Evolutionary conservation across 2,113 vertebrate species (phyloP).

Genomic region (Sander vitreus): DNA sequence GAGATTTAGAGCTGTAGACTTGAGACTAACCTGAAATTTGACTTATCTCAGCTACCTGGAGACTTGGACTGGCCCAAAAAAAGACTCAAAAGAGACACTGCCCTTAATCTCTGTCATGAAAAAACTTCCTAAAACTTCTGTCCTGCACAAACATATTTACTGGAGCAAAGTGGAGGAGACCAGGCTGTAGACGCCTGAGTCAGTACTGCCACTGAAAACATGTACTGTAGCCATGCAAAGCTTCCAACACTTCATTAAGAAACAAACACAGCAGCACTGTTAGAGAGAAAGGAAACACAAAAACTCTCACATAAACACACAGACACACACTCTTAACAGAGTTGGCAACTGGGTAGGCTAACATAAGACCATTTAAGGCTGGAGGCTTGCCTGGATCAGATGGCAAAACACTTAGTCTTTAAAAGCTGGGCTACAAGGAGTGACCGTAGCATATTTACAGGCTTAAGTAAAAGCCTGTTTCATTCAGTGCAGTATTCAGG

Average conservation of each 20-base stretch:
- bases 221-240: conserved; percentile 20
- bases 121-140: not conserved
- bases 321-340: conserved; percentile 16
- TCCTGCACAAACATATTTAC: conserved; percentile 8
- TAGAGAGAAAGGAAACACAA: not conserved
- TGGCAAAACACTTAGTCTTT: conserved; percentile 61
- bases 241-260: conserved; percentile 25
- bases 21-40: not conserved
- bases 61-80: not conserved
- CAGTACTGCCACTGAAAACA: conserved; percentile 44
- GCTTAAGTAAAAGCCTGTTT: conserved; percentile 43
- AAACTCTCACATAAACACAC: conserved; percentile 15
- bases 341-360: conserved; percentile 22
- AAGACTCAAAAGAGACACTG: not conserved
- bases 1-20: not conserved
- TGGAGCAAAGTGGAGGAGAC: conserved; percentile 3
- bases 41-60: not conserved
- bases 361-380: conserved; percentile 44
- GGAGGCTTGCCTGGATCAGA: conserved; percentile 51
- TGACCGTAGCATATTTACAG: conserved; percentile 55
- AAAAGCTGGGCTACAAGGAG: conserved; percentile 31
- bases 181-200: conserved; percentile 33
- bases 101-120: not conserved
- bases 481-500: conserved; percentile 24
- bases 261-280: conserved; percentile 40